These are phyloP conservation scores for Melangyna quadrimaculata DNA, from an alignment of 2,888 invertebrate species.

Conservation along the genomic window DNA sequence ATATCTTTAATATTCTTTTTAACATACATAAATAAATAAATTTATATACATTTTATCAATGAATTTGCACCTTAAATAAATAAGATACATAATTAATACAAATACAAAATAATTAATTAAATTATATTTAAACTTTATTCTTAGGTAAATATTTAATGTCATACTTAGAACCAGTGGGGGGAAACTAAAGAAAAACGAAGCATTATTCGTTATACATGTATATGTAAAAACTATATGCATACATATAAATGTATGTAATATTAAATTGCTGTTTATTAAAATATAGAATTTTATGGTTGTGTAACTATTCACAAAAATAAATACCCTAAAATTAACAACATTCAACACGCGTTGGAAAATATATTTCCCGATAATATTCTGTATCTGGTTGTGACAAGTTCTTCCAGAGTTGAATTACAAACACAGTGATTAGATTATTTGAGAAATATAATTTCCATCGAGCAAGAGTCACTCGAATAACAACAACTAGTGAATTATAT, in stretches of 20 bases:
- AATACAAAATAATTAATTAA: constrained; percentile 24
- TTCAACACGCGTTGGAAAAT: constrained; percentile 27
- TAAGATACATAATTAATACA: constrained; percentile 10
- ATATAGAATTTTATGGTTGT: constrained; percentile 54
- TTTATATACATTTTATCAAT: constrained; percentile 47
- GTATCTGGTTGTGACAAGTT: neutral
- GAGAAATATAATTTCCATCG: constrained; percentile 33
- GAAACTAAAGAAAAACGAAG: constrained; percentile 24
- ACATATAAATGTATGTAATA: constrained; percentile 4
- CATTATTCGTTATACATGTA: constrained; percentile 41
- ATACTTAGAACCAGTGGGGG: constrained; percentile 43
- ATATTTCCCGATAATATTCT: constrained; percentile 32
- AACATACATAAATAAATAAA: neutral
- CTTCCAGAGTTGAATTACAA: neutral
- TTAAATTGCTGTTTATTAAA: constrained; percentile 43
- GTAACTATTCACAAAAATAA: constrained; percentile 61
- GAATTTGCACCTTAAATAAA: constrained; percentile 68
- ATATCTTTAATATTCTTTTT: neutral
- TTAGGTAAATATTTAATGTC: constrained; percentile 58
- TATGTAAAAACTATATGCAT: constrained; percentile 15
- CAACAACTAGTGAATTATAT: constrained; percentile 46
- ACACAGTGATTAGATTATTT: neutral
- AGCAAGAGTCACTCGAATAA: constrained; percentile 24
- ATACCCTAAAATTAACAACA: constrained; percentile 37
- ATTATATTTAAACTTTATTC: constrained; percentile 63